A percentile compares a stretch with the other conserved stretches of the same genome.
These are phyloP conservation scores for Hyposmocoma kahamanoa DNA, from an alignment of 1,140 invertebrate genomes.

Conservation along the genomic window DNA sequence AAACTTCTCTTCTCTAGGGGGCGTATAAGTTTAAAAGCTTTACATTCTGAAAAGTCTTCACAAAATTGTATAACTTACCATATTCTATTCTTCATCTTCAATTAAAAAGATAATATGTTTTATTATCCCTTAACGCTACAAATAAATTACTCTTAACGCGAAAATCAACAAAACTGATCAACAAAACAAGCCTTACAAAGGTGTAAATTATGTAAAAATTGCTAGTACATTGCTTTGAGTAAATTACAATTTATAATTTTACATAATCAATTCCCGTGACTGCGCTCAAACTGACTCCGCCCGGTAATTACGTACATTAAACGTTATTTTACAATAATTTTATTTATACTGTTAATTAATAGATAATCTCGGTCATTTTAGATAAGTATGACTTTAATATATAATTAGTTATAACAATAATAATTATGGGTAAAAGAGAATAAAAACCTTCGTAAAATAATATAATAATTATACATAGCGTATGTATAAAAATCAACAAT, in stretches of 20 bases:
- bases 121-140: slow-evolving; percentile 53
- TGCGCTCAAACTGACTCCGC: slow-evolving; percentile 27
- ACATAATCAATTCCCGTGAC: slow-evolving; percentile 58
- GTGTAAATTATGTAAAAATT: slow-evolving; percentile 24
- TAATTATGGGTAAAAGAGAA: slow-evolving; percentile 56
- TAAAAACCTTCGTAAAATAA: slow-evolving; percentile 57
- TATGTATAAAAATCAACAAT: slow-evolving; percentile 54
- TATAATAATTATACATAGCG: slow-evolving; percentile 40
- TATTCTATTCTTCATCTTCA: slow-evolving; percentile 47
- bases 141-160: slow-evolving; percentile 33
- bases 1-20: slow-evolving; percentile 49
- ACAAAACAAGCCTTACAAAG: slow-evolving; percentile 12
- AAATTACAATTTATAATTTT: slow-evolving; percentile 28
- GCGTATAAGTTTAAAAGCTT: slow-evolving; percentile 63
- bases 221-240: slow-evolving; percentile 32
- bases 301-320: not conserved
- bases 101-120: slow-evolving; percentile 54
- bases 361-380: slow-evolving; percentile 39
- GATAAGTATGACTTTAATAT: slow-evolving; percentile 60
- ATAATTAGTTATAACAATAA: slow-evolving; percentile 54
- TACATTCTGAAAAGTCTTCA: slow-evolving; percentile 64
- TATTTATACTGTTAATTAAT: slow-evolving; percentile 32
- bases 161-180: slow-evolving; percentile 21
- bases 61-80: slow-evolving; percentile 65
- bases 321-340: slow-evolving; percentile 21